Base-by-base conservation (phyloP, 2,113 vertebrate genomes). In the Merops nubicus region DNA sequence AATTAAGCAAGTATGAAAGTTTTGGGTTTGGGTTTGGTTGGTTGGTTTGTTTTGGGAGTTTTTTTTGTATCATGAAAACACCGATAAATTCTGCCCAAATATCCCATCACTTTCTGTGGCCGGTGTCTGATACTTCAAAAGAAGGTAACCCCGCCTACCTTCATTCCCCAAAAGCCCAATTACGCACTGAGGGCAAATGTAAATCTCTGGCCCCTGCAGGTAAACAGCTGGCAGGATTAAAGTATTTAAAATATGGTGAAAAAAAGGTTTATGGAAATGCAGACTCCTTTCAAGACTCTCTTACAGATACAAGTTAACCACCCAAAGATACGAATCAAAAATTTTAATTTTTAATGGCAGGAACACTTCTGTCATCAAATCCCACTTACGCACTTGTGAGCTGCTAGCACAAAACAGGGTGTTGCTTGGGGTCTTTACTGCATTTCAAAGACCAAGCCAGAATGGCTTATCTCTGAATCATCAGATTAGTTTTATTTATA, bases 181-280 rank as follows among this genome's bases (percentile, higher is more conserved):
- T 79, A 89, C 68, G 36, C 29, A n/a, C 77, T 54, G 38, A 82
- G 47, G 43, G 74, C 36, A 85, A 95, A 96, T 95, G 94, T 88
- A 97, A 96, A 96, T 51, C 40, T 50, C 17, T 57, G 40, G 65
- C 36, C 95, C 94, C 94, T 90, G 90, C 48, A 95, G 96, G 88
- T 85, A 90, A 95, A 93, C 95, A 96, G 90, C 95, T 97, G 90
- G 74, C 57, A 94, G 78, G 53, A 96, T 93, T 96, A 68, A 94
- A 90, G 75, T 85, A 95, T 94, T 95, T 80, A 94, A 96, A 94
- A 64, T 70, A 80, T 2, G 1, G 88, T 93, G 53, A n/a, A 62
- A 85, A 91, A 96, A 85, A 72, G 33, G 36, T 68, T 31, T 16
- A 96, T 90, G 92, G 70, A 96, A 96, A 97, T 91, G 31, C 45